Percentiles rank a stretch among this genome's conserved stretches.
Conservation (phyloP, 2,888 invertebrate genomes). For the Spisula solida region DNA sequence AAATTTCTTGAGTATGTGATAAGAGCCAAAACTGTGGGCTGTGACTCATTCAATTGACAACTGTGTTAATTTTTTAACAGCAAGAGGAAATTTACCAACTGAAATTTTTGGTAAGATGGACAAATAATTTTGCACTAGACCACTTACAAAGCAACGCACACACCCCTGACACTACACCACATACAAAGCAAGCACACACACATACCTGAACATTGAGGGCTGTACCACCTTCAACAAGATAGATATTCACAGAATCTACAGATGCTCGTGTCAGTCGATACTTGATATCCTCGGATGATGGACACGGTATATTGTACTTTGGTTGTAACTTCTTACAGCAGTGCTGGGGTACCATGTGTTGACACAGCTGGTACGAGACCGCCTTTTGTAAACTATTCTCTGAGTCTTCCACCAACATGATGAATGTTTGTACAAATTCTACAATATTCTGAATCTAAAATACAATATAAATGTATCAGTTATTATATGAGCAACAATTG, state of each 20-base stretch:
- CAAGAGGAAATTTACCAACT: too few species aligned
- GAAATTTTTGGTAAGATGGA: too few species aligned
- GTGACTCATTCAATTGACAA: too few species aligned
- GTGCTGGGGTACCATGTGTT: conserved; percentile 89
- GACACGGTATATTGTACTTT: conserved; percentile 91
- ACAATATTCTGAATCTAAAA: conserved; percentile 93
- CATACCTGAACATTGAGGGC: conserved; percentile 94
- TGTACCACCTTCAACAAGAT: conserved; percentile 95
- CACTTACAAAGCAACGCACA: too few species aligned
- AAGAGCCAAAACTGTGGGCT: too few species aligned
- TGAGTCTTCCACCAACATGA: conserved; percentile 94
- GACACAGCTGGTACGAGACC: conserved; percentile 89
- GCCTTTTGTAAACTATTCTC: conserved; percentile 97
- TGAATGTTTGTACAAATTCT: conserved; percentile 95
- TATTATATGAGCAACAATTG: neutral
- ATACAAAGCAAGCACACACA: neutral
- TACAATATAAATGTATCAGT: neutral
- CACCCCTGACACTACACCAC: too few species aligned
- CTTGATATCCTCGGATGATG: conserved; percentile 94
- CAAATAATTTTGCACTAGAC: too few species aligned
- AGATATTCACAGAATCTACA: conserved; percentile 91
- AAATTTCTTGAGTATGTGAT: too few species aligned
- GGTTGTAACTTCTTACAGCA: conserved; percentile 88
- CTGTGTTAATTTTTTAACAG: too few species aligned
- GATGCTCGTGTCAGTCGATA: conserved; percentile 94